These are phyloP conservation scores for Platyscapa corneri DNA, from an alignment of 1,140 invertebrate genomes.

Conservation along the genomic window DNA sequence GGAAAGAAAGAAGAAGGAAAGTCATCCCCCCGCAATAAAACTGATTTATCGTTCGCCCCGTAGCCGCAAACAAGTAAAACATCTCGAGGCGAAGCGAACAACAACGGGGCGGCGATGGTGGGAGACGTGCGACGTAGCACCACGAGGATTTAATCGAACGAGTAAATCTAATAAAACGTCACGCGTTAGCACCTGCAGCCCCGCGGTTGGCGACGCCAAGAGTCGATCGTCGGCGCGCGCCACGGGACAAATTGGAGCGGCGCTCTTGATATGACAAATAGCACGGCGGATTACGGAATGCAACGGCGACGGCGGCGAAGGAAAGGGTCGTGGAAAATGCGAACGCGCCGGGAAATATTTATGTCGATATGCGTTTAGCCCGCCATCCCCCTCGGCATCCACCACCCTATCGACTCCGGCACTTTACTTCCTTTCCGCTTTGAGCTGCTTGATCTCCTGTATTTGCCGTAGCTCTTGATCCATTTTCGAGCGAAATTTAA, in stretches of 20 bases:
- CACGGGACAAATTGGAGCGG: slow-evolving; percentile 29
- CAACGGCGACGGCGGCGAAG: background rate
- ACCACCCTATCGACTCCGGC: background rate
- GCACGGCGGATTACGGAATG: slow-evolving; percentile 1
- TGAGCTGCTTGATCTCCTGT: slow-evolving; percentile 38
- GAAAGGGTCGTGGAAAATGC: slow-evolving; percentile 17
- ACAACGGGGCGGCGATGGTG: background rate
- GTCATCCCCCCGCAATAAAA: slow-evolving; percentile 41
- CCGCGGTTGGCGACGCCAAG: background rate
- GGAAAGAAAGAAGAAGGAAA: background rate
- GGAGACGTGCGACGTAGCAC: background rate
- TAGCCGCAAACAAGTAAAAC: slow-evolving; percentile 11
- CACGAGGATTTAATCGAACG: slow-evolving; percentile 31
- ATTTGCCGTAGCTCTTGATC: slow-evolving; percentile 6
- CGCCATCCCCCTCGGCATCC: background rate
- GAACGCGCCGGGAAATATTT: slow-evolving; percentile 11
- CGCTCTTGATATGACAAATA: slow-evolving; percentile 38
- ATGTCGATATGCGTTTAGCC: slow-evolving; percentile 7
- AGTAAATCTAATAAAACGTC: slow-evolving; percentile 42
- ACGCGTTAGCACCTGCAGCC: slow-evolving; percentile 30
- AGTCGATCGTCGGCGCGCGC: slow-evolving; percentile 36
- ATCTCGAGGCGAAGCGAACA: background rate
- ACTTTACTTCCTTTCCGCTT: slow-evolving; percentile 14
- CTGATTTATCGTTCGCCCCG: slow-evolving; percentile 33
- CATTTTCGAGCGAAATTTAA: slow-evolving; percentile 1